These are phyloP conservation scores for Planiliza haematocheilus DNA, from an alignment of 2,113 vertebrate species.

Conservation along the genomic window DNA sequence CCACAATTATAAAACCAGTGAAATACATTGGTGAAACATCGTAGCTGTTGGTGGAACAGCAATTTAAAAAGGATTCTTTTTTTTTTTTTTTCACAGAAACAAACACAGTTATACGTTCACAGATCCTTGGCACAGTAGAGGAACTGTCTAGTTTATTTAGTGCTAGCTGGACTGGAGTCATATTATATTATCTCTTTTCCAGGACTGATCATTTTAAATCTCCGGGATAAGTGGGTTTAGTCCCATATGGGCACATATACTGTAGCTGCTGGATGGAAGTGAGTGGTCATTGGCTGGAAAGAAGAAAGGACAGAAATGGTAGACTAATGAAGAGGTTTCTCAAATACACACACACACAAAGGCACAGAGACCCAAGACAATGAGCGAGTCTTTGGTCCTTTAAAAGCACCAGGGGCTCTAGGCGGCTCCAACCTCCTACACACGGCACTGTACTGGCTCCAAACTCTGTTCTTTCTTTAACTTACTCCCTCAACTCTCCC, in stretches of 20 bases:
- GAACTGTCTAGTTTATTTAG: conserved; percentile 63
- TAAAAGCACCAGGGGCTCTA: conserved; percentile 67
- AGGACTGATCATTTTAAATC: conserved; percentile 80
- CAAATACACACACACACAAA: conserved; percentile 8
- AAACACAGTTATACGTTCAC: conserved; percentile 15
- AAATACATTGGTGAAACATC: conserved; percentile 7
- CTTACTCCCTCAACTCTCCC: conserved; percentile 23
- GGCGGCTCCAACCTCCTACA: conserved; percentile 57
- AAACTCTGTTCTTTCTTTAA: conserved; percentile 29
- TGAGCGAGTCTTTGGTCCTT: conserved; percentile 61
- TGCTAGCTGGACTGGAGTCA: conserved; percentile 44
- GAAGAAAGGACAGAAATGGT: conserved; percentile 45
- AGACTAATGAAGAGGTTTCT: conserved; percentile 67
- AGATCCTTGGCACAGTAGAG: conserved; percentile 14
- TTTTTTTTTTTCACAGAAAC: not conserved
- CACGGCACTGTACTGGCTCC: conserved; percentile 52
- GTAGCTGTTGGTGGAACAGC: not conserved
- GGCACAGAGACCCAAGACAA: conserved; percentile 60
- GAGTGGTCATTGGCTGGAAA: conserved; percentile 61
- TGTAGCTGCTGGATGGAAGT: conserved; percentile 60
- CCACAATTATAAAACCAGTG: conserved; percentile 42
- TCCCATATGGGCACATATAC: conserved; percentile 55
- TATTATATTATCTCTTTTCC: conserved; percentile 62
- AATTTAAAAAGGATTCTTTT: conserved; percentile 10
- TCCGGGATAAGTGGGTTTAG: conserved; percentile 71